Evolutionary conservation across 1,140 invertebrate species (phyloP), one percentile per base, ranked within the genome.

Genomic region (Rhizoglyphus robini): DNA sequence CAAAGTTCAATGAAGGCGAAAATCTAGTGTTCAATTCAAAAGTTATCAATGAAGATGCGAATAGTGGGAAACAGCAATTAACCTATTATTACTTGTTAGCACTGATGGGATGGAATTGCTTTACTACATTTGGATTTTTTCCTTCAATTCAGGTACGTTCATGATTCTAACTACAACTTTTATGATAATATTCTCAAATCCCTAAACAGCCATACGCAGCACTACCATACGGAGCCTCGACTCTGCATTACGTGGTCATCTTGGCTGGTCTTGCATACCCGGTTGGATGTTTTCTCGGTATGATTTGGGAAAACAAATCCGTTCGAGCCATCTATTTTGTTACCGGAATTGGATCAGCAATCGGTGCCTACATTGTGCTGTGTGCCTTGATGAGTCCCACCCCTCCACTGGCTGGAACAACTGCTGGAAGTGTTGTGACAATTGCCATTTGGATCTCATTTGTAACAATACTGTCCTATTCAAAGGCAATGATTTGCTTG

Each of bases 191-290:
- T 71, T n/a, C n/a, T n/a, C n/a, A n/a, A n/a, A n/a, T n/a, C 59
- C 88, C 92, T 72, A 88, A 87, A 51, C 88, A 93, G 74, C 86
- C 88, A 0, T 96, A 86, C 74, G 88, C 90, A 0, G 88, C 86
- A 75, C 77, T 90, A 61, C 89, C 90, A 0, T 96, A 94, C 73
- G 90, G 90, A 2, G 83, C 83, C 68, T 72, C 79, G 8, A 83
- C 86, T 0, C 94, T 91, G 76, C 89, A 92, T 75, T 79, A 91
- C 70, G 81, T 87, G 5, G 85, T 87, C 18, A 86, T 86, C 1
- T 75, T 94, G 31, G 81, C 84, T 20, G 83, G 83, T 13, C 87
- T 92, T 76, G 86, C 88, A 34, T 88, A 88, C 75, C 90, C 90
- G 3, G 71, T 84, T 20, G 87, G 87, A 23, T 91, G 89, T 76